phyloP scores from a whole-genome alignment of 2,797 vertebrate genomes.

The Spinus olivaceus region DNA sequence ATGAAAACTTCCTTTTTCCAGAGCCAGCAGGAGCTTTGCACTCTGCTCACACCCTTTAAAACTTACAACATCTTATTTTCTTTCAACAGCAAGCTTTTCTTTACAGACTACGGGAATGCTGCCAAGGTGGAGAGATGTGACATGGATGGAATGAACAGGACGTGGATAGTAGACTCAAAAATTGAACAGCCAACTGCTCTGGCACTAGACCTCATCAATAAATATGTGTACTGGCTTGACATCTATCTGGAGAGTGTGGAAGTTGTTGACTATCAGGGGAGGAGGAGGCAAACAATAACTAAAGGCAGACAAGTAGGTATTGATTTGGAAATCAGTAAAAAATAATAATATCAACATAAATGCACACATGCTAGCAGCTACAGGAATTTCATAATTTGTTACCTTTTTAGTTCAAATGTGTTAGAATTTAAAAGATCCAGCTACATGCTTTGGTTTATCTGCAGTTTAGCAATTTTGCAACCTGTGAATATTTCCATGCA shows the following conservation, averaged over 20 bases:
- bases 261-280: conserved; percentile 93
- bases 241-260: conserved; percentile 91
- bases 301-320: conserved; percentile 89
- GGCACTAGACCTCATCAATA: conserved; percentile 89
- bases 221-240: conserved; percentile 96
- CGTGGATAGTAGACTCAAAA: conserved; percentile 86
- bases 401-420: background rate
- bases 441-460: background rate
- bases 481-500: background rate
- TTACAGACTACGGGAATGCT: conserved; percentile 91
- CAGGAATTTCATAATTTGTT: background rate
- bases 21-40: conserved; percentile 18
- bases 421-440: background rate
- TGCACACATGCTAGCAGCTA: background rate
- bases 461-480: background rate
- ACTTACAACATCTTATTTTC: conserved; percentile 67
- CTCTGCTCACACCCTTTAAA: background rate
- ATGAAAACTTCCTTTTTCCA: conserved; percentile 25
- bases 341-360: background rate
- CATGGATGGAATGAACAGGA: conserved; percentile 95
- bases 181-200: conserved; percentile 91
- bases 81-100: conserved; percentile 93
- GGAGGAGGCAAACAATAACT: conserved; percentile 84
- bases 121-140: conserved; percentile 96
- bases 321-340: conserved; percentile 8